Conservation (phyloP, 2,797 vertebrate genomes). For the Darevskia nairensis region DNA sequence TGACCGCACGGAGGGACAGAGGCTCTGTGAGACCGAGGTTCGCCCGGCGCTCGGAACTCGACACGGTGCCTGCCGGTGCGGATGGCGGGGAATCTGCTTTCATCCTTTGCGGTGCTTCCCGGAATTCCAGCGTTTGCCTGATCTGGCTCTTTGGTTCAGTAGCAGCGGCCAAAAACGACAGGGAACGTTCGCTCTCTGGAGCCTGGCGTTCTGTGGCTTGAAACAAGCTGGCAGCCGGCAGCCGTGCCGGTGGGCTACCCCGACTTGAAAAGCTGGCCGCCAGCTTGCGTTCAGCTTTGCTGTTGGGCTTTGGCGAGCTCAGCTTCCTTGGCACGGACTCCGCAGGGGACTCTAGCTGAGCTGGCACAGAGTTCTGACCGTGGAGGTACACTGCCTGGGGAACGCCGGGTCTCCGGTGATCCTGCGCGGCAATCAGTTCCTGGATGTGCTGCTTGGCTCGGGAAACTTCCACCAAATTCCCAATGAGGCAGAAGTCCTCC, state of each 20-base stretch:
- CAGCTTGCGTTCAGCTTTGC: slow-evolving; percentile 73
- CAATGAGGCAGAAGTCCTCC: slow-evolving; percentile 81
- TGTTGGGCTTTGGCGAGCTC: slow-evolving; percentile 60
- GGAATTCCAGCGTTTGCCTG: neutral
- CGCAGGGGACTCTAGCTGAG: neutral
- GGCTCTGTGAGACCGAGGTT: slow-evolving; percentile 4
- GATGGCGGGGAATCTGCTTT: slow-evolving; percentile 66
- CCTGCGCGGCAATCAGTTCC: neutral
- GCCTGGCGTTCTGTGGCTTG: neutral
- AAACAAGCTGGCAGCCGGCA: neutral
- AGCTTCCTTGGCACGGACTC: neutral
- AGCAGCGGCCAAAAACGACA: neutral
- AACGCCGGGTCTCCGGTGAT: rapidly evolving
- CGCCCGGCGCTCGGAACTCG: slow-evolving; percentile 37
- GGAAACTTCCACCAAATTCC: slow-evolving; percentile 80
- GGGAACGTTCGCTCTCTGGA: neutral
- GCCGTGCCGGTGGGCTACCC: rapidly evolving
- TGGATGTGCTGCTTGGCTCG: slow-evolving; percentile 83
- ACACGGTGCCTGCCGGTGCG: neutral
- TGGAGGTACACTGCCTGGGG: neutral
- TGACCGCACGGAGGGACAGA: neutral
- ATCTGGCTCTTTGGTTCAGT: neutral
- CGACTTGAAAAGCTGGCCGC: slow-evolving; percentile 70
- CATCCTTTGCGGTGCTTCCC: slow-evolving; percentile 46
- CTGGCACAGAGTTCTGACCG: rapidly evolving